Conservation (phyloP, 1,140 invertebrate species). For the Drosophila bocki region DNA sequence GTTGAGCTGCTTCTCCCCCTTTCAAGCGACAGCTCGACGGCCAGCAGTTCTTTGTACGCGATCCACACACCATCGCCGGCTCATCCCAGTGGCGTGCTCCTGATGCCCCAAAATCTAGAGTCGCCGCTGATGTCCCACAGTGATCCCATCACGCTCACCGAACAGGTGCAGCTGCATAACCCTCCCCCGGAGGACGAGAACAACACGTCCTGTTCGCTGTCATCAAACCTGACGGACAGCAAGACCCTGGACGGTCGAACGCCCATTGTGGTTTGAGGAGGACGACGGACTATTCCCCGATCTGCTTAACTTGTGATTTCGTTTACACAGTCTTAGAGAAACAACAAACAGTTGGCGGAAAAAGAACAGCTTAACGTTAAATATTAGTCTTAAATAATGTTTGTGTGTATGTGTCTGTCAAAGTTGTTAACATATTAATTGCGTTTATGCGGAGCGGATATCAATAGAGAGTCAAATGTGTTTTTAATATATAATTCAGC, state of each 20-base stretch:
- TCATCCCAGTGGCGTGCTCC: slow-evolving; percentile 31
- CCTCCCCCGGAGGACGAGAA: slow-evolving; percentile 69
- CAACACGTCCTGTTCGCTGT: slow-evolving; percentile 80
- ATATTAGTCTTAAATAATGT: slow-evolving; percentile 77
- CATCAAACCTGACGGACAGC: slow-evolving; percentile 81
- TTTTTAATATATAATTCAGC: neutral
- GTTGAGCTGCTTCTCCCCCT: slow-evolving; percentile 21
- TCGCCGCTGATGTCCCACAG: slow-evolving; percentile 50
- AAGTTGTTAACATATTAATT: slow-evolving; percentile 37
- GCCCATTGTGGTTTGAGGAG: slow-evolving; percentile 73
- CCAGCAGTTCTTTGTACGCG: slow-evolving; percentile 74
- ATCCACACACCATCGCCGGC: slow-evolving; percentile 72
- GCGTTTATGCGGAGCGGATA: slow-evolving; percentile 53
- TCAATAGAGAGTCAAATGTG: neutral
- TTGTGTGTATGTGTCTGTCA: slow-evolving; percentile 66
- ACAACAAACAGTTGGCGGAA: slow-evolving; percentile 41
- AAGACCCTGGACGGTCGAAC: slow-evolving; percentile 81
- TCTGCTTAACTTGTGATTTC: slow-evolving; percentile 73
- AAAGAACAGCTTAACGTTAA: slow-evolving; percentile 65
- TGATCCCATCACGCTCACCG: slow-evolving; percentile 66
- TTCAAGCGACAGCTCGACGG: slow-evolving; percentile 48
- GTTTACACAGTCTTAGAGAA: slow-evolving; percentile 55
- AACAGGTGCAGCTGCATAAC: slow-evolving; percentile 70
- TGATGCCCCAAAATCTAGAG: slow-evolving; percentile 27
- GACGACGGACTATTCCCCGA: slow-evolving; percentile 12